Percentiles rank a stretch among this genome's conserved stretches.
phyloP scores from a whole-genome alignment of 2,113 vertebrate species.

The Nyctereutes procyonoides region DNA sequence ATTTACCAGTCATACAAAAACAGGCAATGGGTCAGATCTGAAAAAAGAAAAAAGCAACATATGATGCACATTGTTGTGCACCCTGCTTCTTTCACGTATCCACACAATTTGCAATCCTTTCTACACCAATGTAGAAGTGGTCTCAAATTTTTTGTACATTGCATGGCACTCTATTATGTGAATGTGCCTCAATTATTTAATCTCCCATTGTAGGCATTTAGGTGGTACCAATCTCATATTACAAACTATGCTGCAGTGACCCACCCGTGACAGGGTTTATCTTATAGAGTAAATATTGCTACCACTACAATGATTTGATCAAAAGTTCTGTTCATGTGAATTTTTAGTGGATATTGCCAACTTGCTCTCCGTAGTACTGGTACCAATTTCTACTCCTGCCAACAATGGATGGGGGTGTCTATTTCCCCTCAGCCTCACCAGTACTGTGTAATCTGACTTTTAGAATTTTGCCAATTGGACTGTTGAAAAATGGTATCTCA shows the following conservation, averaged over 20 bases:
- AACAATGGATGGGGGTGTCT: not conserved
- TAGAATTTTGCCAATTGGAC: not conserved
- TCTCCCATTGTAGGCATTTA: not conserved
- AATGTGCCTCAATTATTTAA: not conserved
- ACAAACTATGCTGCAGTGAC: not conserved
- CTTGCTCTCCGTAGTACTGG: not conserved
- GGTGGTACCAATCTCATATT: not conserved
- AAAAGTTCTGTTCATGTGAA: not conserved
- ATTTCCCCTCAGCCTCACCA: not conserved
- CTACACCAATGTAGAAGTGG: not conserved
- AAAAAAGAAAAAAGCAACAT: not conserved
- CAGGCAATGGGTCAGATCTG: not conserved
- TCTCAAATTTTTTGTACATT: not conserved
- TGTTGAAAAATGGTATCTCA: not conserved
- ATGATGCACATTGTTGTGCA: not conserved
- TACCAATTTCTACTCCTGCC: not conserved
- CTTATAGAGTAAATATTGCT: not conserved
- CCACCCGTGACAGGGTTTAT: not conserved
- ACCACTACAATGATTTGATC: not conserved
- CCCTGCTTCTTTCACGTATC: not conserved
- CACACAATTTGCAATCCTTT: not conserved
- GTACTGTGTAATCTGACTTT: not conserved
- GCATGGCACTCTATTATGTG: not conserved
- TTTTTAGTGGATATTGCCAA: not conserved
- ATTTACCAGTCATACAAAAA: not conserved